Evolutionary conservation across 2,113 vertebrate species (phyloP).

Genomic region (Platanista minor): DNA sequence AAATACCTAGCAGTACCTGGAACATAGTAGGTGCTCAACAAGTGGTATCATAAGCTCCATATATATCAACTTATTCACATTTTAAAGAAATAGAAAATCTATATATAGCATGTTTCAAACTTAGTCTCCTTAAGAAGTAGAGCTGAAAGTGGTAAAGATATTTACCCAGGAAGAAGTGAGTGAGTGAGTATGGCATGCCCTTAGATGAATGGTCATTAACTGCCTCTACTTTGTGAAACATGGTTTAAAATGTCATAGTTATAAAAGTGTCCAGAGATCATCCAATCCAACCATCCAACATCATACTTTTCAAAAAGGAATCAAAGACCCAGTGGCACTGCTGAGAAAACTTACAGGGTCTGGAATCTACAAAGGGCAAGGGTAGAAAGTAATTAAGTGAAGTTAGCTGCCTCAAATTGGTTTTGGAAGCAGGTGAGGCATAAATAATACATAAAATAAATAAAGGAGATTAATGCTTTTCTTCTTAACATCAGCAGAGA

Average conservation of each 20-base stretch:
- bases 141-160: background rate
- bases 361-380: slow-evolving; percentile 34
- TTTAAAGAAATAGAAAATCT: background rate
- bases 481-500: background rate
- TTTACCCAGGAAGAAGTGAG: background rate
- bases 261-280: background rate
- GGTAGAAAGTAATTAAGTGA: slow-evolving; percentile 53
- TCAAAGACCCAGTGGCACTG: slow-evolving; percentile 25
- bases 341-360: background rate
- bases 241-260: background rate
- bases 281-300: background rate
- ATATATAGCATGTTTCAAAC: background rate
- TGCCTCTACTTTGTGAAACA: background rate
- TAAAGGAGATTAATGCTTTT: slow-evolving; percentile 13
- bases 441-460: slow-evolving; percentile 67
- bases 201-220: background rate
- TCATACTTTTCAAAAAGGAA: background rate
- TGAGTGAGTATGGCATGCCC: background rate
- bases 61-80: background rate
- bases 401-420: background rate
- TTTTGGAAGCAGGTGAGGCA: slow-evolving; percentile 36
- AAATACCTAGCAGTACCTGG: background rate
- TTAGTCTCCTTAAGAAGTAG: background rate
- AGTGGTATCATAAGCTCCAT: background rate
- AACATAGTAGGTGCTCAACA: background rate